Conservation (phyloP, 1,140 invertebrate genomes). For the Ceratina japonica region DNA sequence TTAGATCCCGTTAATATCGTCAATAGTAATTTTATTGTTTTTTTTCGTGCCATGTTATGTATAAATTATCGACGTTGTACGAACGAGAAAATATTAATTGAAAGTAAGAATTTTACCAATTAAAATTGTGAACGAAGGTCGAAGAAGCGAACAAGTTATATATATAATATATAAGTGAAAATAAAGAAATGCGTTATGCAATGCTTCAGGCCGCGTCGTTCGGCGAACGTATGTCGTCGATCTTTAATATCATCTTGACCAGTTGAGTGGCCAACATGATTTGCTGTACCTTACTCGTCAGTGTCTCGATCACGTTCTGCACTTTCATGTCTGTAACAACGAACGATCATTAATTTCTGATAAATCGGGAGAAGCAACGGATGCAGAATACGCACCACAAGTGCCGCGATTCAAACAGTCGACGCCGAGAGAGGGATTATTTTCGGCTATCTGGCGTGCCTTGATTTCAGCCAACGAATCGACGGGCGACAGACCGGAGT, state of each 20-base stretch:
- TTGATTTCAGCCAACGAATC: constrained; percentile 96
- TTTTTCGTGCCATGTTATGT: constrained; percentile 5
- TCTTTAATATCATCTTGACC: constrained; percentile 99
- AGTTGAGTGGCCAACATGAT: constrained; percentile 97
- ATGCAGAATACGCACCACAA: constrained; percentile 79
- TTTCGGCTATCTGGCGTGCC: constrained; percentile 90
- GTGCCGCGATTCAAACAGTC: constrained; percentile 96
- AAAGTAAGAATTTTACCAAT: constrained; percentile 20
- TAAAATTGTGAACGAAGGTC: constrained; percentile 53
- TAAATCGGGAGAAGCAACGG: background rate
- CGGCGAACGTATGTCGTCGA: constrained; percentile 96
- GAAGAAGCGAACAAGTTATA: constrained; percentile 21
- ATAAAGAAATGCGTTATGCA: constrained; percentile 8
- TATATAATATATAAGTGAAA: too few relatives aligned
- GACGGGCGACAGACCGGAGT: constrained; percentile 96
- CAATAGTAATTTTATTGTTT: constrained; percentile 29
- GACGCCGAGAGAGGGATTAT: constrained; percentile 94
- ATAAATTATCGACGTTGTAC: constrained; percentile 47
- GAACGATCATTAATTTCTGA: constrained; percentile 37
- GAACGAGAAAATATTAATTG: constrained; percentile 9
- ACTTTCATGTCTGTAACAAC: constrained; percentile 93
- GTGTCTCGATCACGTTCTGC: constrained; percentile 97
- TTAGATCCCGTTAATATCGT: background rate
- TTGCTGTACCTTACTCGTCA: constrained; percentile 98
- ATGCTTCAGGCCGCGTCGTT: constrained; percentile 75